Evolutionary conservation across 2,888 invertebrate genomes (phyloP), one percentile per base, ranked within the genome.

Genomic region (Tetranychus truncatus): DNA sequence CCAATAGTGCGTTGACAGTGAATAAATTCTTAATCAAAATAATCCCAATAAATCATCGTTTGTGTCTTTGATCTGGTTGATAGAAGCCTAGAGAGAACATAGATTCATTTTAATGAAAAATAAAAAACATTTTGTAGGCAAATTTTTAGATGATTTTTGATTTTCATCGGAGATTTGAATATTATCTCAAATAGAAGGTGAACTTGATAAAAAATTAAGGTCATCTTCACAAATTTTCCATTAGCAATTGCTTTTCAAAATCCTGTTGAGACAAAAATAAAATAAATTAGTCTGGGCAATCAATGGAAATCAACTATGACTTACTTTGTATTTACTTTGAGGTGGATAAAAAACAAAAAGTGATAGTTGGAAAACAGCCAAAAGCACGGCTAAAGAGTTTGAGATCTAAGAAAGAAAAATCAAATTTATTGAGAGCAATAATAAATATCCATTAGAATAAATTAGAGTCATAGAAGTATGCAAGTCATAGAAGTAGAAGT

Each of bases 291-390:
- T 55, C 55, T 15, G 15, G 15, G 15, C 55, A 6, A 55, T 55
- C 15, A 9, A 55, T 55, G 55, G 55, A 55, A 15, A 15, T 15
- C 55, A 15, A 55, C 5, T 34, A 4, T 3, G 34, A 55, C 55
- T 55, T 15, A 55, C 55, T 15, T 55, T 55, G 15, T 55, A 55
- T 15, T 6, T 55, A 55, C 55, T 77, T 69, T 80, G 85, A 72
- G 81, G 85, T 34, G 90, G 90, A 82, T 88, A 92, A 79, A 89
- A 85, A 24, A 88, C 83, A 82, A 92, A 92, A 18, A 93, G 83
- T n/a, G 86, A 85, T 72, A 91, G 84, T 83, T 93, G 93, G 79
- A 88, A 85, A 67, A 87, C 82, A 1, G 91, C 89, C 75, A 93
- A 82, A 18, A 88, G 80, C 77, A 87, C 88, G 65, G 92, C 92